A percentile compares a stretch with the other conserved stretches of the same genome.
Evolutionary conservation across 1,140 invertebrate genomes (phyloP).

Genomic region (Penaeus vannamei): DNA sequence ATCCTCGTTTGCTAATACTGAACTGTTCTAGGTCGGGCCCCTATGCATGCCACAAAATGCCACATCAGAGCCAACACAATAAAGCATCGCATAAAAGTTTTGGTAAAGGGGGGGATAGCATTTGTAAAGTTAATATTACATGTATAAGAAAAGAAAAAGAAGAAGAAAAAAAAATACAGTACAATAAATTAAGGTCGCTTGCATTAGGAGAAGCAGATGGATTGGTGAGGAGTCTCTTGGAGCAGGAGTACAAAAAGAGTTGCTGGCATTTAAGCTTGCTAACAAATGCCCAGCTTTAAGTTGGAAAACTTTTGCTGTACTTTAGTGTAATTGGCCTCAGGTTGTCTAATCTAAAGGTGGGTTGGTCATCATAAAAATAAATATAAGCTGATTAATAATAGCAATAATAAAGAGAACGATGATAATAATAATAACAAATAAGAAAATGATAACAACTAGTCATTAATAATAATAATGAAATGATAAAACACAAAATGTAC

Average conservation of each 20-base stretch:
- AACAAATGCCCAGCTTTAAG: constrained; percentile 6
- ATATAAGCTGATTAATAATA: neutral
- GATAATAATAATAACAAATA: no score
- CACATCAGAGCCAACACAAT: constrained; percentile 48
- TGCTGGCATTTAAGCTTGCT: neutral
- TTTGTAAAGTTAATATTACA: no score
- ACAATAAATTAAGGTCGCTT: no score
- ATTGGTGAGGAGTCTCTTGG: no score
- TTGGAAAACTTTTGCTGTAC: constrained; percentile 27
- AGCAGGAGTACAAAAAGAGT: no score
- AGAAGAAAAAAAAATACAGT: no score
- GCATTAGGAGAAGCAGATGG: no score
- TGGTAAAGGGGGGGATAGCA: neutral
- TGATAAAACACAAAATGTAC: no score
- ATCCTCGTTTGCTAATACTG: constrained; percentile 52
- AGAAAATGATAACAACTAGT: no score
- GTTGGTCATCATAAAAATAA: constrained; percentile 52
- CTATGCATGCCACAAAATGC: constrained; percentile 54
- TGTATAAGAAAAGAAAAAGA: no score
- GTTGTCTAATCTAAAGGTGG: constrained; percentile 47
- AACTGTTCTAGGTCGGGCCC: constrained; percentile 32
- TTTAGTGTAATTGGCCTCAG: constrained; percentile 38
- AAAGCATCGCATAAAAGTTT: constrained; percentile 35
- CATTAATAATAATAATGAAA: no score
- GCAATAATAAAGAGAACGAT: neutral